Conservation (phyloP, 1,140 invertebrate genomes). For the Harlomillsia oculata region DNA sequence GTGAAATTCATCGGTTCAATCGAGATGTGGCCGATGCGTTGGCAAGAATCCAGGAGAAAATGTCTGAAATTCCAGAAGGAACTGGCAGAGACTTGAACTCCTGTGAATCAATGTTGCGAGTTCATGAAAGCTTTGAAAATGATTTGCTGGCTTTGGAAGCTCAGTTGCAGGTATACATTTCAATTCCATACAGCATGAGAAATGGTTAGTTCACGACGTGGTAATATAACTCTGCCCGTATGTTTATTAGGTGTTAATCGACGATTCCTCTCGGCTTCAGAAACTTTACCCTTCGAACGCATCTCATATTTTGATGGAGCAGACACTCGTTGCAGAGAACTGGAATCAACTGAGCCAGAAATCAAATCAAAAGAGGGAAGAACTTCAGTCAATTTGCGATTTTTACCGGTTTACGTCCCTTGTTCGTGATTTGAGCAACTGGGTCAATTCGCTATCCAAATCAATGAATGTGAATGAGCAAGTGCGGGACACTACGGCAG, state of each 20-base stretch:
- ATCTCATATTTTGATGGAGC: conserved; percentile 72
- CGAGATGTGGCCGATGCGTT: conserved; percentile 87
- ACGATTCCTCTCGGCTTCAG: conserved; percentile 80
- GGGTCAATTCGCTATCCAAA: conserved; percentile 68
- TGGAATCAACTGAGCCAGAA: conserved; percentile 80
- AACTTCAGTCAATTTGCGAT: conserved; percentile 76
- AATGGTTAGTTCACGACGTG: neutral
- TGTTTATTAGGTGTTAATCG: conserved; percentile 59
- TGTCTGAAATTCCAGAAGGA: conserved; percentile 69
- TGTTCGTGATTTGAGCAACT: conserved; percentile 75
- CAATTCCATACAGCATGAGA: neutral
- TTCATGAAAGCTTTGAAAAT: conserved; percentile 91
- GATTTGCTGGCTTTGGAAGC: conserved; percentile 87
- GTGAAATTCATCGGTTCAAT: conserved; percentile 93
- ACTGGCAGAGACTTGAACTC: conserved; percentile 79
- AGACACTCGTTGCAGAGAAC: conserved; percentile 68
- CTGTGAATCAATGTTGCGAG: conserved; percentile 66
- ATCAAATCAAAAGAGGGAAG: conserved; percentile 63
- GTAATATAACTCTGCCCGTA: neutral
- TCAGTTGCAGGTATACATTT: conserved; percentile 58
- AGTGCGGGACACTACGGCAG: conserved; percentile 73
- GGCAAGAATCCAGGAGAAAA: conserved; percentile 80
- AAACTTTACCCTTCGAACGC: conserved; percentile 85
- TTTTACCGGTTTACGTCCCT: conserved; percentile 76
- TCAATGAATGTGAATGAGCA: conserved; percentile 73